Evolutionary conservation across 2,888 invertebrate genomes (phyloP), one percentile per base, ranked within the genome.

Genomic region (Octonoba sinensis): DNA sequence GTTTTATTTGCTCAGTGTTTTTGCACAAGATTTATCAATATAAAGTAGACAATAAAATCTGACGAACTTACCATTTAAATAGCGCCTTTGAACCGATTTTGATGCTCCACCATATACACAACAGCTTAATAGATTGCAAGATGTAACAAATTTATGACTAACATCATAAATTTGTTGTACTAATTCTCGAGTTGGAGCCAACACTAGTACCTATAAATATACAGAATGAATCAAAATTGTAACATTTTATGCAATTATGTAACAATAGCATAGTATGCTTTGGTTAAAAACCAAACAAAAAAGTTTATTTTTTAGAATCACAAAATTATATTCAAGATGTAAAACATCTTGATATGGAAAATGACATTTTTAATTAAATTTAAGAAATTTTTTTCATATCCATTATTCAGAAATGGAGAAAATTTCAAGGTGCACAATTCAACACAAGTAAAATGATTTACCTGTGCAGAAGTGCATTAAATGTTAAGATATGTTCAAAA

Each of bases 21-120:
- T n/a, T n/a, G n/a, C n/a, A n/a, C n/a, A n/a, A n/a, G n/a, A n/a
- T n/a, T n/a, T n/a, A n/a, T n/a, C n/a, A n/a, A n/a, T n/a, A n/a
- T n/a, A n/a, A n/a, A n/a, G n/a, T n/a, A n/a, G n/a, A n/a, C n/a
- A n/a, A n/a, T n/a, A n/a, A n/a, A n/a, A n/a, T n/a, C n/a, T n/a
- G n/a, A n/a, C n/a, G n/a, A n/a, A n/a, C n/a, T n/a, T n/a, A 82
- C 81, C 81, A 54, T 6, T 64, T 16, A 84, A 60, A 0, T 22
- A 13, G 20, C 49, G 64, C 1, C 79, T 54, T 59, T 85, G 85
- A 18, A 24, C 20, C 22, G 89, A 88, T 85, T 89, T 90, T 3
- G 89, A 88, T 13, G 91, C 90, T 27, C 91, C 91, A 73, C 91
- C 91, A 87, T 90, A 91, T 4, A 90, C 89, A 87, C 90, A 91